Conservation (phyloP, 2,888 invertebrate genomes). For the Drosophila merina region DNA sequence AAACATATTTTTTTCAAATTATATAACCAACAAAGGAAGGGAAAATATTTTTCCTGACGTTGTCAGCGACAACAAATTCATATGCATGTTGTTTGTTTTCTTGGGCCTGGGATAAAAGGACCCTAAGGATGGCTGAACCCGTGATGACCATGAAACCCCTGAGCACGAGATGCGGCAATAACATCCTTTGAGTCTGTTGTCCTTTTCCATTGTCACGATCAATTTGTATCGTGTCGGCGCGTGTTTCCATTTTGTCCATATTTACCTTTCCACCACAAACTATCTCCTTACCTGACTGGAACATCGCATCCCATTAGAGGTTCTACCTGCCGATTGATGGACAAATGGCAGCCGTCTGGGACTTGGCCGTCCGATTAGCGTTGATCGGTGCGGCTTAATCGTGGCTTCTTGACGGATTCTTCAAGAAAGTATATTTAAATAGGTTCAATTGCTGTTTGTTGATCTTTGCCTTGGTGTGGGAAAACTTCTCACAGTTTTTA, state of each 20-base stretch:
- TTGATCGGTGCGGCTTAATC: conserved; percentile 67
- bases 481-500: conserved; percentile 44
- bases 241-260: conserved; percentile 65
- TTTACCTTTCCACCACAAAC: conserved; percentile 56
- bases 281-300: conserved; percentile 53
- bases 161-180: conserved; percentile 32
- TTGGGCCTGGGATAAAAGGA: conserved; percentile 27
- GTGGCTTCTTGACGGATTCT: conserved; percentile 73
- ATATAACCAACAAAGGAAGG: conserved; percentile 60
- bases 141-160: conserved; percentile 29
- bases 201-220: conserved; percentile 56
- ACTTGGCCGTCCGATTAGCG: conserved; percentile 53
- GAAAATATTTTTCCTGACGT: conserved; percentile 45
- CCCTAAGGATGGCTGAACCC: conserved; percentile 5
- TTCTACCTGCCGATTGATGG: conserved; percentile 32
- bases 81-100: conserved; percentile 65
- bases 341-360: conserved; percentile 42
- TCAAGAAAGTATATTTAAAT: conserved; percentile 68
- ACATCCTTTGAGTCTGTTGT: conserved; percentile 37
- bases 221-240: conserved; percentile 74
- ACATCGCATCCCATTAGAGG: neutral
- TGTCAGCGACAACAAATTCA: conserved; percentile 59
- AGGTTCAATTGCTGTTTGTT: conserved; percentile 64
- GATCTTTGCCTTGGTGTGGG: conserved; percentile 60
- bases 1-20: conserved; percentile 56